Evolutionary conservation across 1,140 invertebrate genomes (phyloP).

Genomic region (Aphidius ervi): DNA sequence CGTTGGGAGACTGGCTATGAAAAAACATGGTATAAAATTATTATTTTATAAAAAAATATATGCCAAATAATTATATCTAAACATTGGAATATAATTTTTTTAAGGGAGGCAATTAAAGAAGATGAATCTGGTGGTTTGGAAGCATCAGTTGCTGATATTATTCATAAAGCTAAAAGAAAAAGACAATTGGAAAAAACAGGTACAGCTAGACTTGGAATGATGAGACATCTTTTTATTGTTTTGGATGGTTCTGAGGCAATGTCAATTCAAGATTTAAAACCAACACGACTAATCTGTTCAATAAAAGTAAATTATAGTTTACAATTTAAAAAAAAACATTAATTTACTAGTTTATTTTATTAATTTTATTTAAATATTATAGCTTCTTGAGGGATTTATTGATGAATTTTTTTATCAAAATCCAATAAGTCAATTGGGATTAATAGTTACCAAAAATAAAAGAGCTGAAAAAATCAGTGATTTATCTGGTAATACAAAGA

Average conservation of each 20-base stretch:
- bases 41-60: slow-evolving; percentile 14
- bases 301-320: slow-evolving; percentile 65
- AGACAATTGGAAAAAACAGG: slow-evolving; percentile 68
- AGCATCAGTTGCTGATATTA: slow-evolving; percentile 83
- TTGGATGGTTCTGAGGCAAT: slow-evolving; percentile 92
- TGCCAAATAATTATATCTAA: background rate
- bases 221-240: slow-evolving; percentile 89
- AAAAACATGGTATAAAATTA: slow-evolving; percentile 77
- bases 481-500: slow-evolving; percentile 78
- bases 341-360: background rate
- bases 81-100: slow-evolving; percentile 7
- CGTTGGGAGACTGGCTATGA: slow-evolving; percentile 97
- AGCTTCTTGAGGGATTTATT: slow-evolving; percentile 90
- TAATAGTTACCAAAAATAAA: slow-evolving; percentile 90
- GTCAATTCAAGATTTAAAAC: slow-evolving; percentile 91
- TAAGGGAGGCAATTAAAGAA: slow-evolving; percentile 94
- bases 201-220: slow-evolving; percentile 86
- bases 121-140: slow-evolving; percentile 90
- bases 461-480: slow-evolving; percentile 89
- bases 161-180: slow-evolving; percentile 81
- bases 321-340: background rate
- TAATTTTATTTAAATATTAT: slow-evolving; percentile 35
- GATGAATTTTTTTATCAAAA: slow-evolving; percentile 98
- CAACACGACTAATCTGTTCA: slow-evolving; percentile 84
- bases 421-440: slow-evolving; percentile 93